Conservation (phyloP, 2,888 invertebrate species). For the Conistra vaccinii region DNA sequence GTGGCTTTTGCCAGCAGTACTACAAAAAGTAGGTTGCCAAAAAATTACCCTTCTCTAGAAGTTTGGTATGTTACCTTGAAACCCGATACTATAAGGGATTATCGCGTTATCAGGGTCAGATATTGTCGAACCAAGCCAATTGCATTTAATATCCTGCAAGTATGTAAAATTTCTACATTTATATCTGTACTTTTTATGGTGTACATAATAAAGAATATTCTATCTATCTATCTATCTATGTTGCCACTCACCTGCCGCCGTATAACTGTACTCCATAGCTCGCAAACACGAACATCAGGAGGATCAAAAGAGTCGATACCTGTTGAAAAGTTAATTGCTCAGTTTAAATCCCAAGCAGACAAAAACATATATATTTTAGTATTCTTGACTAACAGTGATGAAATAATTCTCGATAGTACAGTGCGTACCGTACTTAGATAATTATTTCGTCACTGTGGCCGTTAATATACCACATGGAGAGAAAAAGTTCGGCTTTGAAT, state of each 20-base stretch:
- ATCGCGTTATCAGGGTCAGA: not conserved
- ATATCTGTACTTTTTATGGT: too few relatives aligned
- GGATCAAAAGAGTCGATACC: conserved; percentile 98
- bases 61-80: not conserved
- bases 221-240: too few relatives aligned
- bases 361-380: not conserved
- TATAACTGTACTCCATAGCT: conserved; percentile 99
- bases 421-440: not conserved
- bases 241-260: conserved; percentile 93
- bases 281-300: conserved; percentile 99
- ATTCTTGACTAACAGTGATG: not conserved
- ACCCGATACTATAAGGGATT: not conserved
- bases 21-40: not conserved
- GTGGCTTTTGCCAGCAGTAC: not conserved
- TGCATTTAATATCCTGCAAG: not conserved
- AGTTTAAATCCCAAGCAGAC: not conserved
- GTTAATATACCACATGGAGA: not conserved
- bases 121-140: not conserved
- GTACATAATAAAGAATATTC: too few relatives aligned
- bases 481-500: not conserved
- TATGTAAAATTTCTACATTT: too few relatives aligned
- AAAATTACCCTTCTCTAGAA: not conserved
- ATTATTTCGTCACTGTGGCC: not conserved
- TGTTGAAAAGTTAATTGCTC: conserved; percentile 75
- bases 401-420: not conserved